These are phyloP conservation scores for Drosophila mayri DNA, from an alignment of 1,140 invertebrate species.

Conservation along the genomic window DNA sequence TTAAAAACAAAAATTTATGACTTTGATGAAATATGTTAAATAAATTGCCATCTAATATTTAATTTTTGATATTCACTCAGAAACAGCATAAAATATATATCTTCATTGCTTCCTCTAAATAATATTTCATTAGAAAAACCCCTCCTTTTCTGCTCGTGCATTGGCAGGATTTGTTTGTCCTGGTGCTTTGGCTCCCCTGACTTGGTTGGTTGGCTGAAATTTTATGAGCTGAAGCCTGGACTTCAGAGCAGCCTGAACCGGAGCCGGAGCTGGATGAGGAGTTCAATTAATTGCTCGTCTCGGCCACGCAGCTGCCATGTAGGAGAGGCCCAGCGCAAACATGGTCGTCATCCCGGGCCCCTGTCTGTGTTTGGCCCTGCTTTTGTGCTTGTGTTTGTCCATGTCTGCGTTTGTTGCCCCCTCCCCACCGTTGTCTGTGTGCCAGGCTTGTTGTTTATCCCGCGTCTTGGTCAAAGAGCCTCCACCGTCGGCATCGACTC, in stretches of 20 bases:
- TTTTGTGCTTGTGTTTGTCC: constrained; percentile 12
- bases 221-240: constrained; percentile 27
- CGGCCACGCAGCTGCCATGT: constrained; percentile 46
- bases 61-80: no score
- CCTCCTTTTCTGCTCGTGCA: neutral
- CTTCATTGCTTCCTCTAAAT: neutral
- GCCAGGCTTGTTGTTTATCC: constrained; percentile 35
- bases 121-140: no score
- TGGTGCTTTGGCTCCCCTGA: constrained; percentile 29
- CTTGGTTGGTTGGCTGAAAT: constrained; percentile 5
- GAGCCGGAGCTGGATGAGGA: constrained; percentile 7
- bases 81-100: no score
- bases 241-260: constrained; percentile 1
- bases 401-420: constrained; percentile 30
- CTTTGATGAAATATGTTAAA: no score
- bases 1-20: neutral
- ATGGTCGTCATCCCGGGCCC: neutral
- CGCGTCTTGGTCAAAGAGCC: constrained; percentile 23
- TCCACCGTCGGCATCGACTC: neutral
- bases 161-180: constrained; percentile 9
- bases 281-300: constrained; percentile 69
- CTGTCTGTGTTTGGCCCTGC: constrained; percentile 1
- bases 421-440: neutral
- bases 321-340: constrained; percentile 14
- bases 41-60: no score